Conservation (phyloP, 2,797 vertebrate species). For the Anas bernieri region DNA sequence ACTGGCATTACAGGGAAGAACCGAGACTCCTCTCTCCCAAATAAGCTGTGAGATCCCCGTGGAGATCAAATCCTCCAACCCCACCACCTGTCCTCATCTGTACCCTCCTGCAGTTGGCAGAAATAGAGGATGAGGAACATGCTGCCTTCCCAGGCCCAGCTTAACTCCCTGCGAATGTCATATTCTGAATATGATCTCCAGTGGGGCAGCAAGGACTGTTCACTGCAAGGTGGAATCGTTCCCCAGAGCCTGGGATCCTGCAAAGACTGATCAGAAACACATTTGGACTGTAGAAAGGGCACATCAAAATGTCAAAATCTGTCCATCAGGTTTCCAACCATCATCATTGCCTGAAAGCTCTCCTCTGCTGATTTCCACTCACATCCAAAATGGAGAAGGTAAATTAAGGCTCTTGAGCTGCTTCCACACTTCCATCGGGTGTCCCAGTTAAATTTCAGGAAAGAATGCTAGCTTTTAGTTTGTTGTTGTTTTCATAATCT, state of each 20-base stretch:
- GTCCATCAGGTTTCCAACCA: constrained; percentile 5
- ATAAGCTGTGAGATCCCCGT: not conserved
- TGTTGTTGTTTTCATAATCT: not conserved
- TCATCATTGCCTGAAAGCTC: not conserved
- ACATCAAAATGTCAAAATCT: not conserved
- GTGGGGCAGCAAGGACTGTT: not conserved
- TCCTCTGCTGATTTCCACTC: not conserved
- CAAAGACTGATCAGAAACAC: not conserved
- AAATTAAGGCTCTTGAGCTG: not conserved
- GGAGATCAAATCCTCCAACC: not conserved
- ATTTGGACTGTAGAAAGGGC: not conserved
- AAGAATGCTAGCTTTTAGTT: not conserved
- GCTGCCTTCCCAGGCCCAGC: not conserved
- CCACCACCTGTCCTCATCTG: not conserved
- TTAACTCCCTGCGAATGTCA: not conserved
- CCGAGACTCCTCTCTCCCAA: not conserved
- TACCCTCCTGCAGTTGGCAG: not conserved
- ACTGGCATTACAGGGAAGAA: not conserved
- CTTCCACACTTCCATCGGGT: not conserved
- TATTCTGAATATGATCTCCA: not conserved
- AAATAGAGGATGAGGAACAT: not conserved
- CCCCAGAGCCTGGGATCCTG: not conserved
- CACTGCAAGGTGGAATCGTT: not conserved
- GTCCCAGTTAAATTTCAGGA: not conserved
- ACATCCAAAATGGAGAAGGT: not conserved